Evolutionary conservation across 2,113 vertebrate species (phyloP), one percentile per base, ranked within the genome.

Genomic region (Carettochelys insculpta): DNA sequence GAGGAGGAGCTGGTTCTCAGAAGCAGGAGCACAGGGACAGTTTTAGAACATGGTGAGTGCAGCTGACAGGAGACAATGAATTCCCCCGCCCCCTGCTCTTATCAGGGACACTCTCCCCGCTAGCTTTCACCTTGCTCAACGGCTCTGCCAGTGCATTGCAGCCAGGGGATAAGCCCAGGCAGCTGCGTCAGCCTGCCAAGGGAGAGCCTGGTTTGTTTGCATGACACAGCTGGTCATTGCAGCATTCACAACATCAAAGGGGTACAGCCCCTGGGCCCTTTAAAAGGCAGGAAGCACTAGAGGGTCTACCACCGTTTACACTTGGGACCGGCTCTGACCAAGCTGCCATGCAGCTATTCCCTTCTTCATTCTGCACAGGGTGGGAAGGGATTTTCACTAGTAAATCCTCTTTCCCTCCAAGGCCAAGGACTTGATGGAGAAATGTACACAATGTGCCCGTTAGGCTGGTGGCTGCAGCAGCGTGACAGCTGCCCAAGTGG

Each of bases 401-500:
- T 53, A 27, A 88, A 20, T 6, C 12, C 27, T 11, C 53, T 50
- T 31, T 22, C 8, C 2, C 56, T 81, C 24, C 0, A 52, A 24
- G 47, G 58, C n/a, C 27, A 1, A n/a, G 17, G 11, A 10, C 47
- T 6, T n/a, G 56, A 8, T 16, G 3, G 1, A 22, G 3, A 11
- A 22, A 41, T n/a, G 41, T 54, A 11, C 6, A 79, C 3, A 47
- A 10, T 9, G 1, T 16, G 38, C 3, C 0, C 48, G 25, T 9
- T 20, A 53, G 71, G 4, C 1, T 4, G 16, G 54, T n/a, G 2
- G 22, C 14, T 2, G 73, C n/a, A 12, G 52, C 53, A 52, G 38
- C 0, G 27, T 29, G 16, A 47, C 1, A 1, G 6, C 34, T 14
- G 8, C 2, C 17, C 14, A 17, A 17, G 75, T 29, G 24, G 2